Base-by-base conservation (phyloP, 2,113 vertebrate genomes). In the Dasypus novemcinctus region DNA sequence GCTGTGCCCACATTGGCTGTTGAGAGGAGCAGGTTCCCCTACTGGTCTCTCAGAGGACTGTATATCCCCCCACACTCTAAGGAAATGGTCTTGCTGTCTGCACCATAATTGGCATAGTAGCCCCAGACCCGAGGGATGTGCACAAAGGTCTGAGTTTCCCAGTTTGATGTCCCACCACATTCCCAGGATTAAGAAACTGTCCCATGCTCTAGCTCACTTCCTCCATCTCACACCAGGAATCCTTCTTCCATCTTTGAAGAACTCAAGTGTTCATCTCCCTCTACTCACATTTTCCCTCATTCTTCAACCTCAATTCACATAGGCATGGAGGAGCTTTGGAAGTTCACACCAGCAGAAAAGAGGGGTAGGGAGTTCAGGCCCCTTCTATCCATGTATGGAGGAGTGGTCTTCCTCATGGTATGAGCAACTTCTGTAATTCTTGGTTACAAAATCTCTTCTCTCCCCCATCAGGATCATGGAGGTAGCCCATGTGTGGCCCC, bases 251-350 rank as follows among this genome's bases (percentile, higher is more conserved):
- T 17, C n/a, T 78, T 12, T 38, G 23, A 68, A 31, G 38, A 33
- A 10, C 8, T 79, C 71, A 68, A 38, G 27, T 7, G 0, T 5
- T 12, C 92, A 81, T 82, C 78, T 88, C 69, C 95, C 93, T 95
- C 92, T 97, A 75, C 87, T 75, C 78, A 94, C 90, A 87, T 78
- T 75, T 83, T 82, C 6, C 15, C 27, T 95, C 64, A 1, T 89
- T 97, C 97, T 63, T 21, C 87, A 96, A 54, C 88, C 88, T 81
- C 41, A 66, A 90, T 90, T 81, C 43, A 80, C 93, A 72, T 71
- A 79, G 96, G 5, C 85, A 74, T 14, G 95, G 97, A 80, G 23
- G 13, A 18, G 91, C 23, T 81, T 71, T 72, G 17, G 63, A 86
- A 54, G 71, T 52, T 17, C 66, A 31, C 21, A 27, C n/a, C 25